Conservation (phyloP, 2,888 invertebrate species). For the Heteropelma amictum region DNA sequence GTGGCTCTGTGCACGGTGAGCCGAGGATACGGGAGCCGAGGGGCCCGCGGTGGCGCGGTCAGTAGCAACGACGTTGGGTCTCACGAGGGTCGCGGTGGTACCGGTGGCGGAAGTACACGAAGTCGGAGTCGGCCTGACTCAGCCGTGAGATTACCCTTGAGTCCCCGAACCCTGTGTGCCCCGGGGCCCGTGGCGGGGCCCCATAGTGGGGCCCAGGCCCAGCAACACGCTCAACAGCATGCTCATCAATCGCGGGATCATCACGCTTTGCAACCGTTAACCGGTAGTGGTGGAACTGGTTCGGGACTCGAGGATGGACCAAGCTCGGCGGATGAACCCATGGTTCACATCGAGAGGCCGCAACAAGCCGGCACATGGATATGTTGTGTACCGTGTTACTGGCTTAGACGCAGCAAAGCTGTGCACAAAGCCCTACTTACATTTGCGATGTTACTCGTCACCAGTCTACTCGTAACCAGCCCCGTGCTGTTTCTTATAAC, state of each 20-base stretch:
- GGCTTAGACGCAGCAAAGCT: slow-evolving; percentile 80
- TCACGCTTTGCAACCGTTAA: slow-evolving; percentile 42
- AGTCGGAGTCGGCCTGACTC: slow-evolving; percentile 63
- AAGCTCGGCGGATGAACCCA: slow-evolving; percentile 70
- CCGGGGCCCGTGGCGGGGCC: slow-evolving; percentile 64
- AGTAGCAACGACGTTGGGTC: slow-evolving; percentile 40
- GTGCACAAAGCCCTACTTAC: slow-evolving; percentile 82
- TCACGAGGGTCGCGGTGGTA: slow-evolving; percentile 15
- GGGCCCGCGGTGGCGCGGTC: slow-evolving; percentile 67
- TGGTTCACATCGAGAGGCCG: slow-evolving; percentile 71
- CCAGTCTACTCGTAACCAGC: slow-evolving; percentile 81
- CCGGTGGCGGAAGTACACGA: slow-evolving; percentile 59
- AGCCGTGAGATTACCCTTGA: slow-evolving; percentile 69
- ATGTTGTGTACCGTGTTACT: slow-evolving; percentile 81
- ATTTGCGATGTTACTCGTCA: slow-evolving; percentile 81
- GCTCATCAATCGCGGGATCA: slow-evolving; percentile 44
- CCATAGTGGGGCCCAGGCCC: slow-evolving; percentile 58
- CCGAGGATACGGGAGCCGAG: slow-evolving; percentile 72
- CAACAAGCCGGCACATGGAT: slow-evolving; percentile 79
- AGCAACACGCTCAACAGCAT: slow-evolving; percentile 47
- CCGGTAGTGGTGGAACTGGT: slow-evolving; percentile 51
- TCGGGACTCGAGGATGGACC: slow-evolving; percentile 58
- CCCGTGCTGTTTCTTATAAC: slow-evolving; percentile 81
- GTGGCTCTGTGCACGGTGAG: slow-evolving; percentile 77
- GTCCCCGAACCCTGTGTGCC: slow-evolving; percentile 70